Percentiles rank a stretch among this genome's conserved stretches.
Evolutionary conservation across 1,140 invertebrate species (phyloP).

Genomic region (Drosophila subpulchrella): DNA sequence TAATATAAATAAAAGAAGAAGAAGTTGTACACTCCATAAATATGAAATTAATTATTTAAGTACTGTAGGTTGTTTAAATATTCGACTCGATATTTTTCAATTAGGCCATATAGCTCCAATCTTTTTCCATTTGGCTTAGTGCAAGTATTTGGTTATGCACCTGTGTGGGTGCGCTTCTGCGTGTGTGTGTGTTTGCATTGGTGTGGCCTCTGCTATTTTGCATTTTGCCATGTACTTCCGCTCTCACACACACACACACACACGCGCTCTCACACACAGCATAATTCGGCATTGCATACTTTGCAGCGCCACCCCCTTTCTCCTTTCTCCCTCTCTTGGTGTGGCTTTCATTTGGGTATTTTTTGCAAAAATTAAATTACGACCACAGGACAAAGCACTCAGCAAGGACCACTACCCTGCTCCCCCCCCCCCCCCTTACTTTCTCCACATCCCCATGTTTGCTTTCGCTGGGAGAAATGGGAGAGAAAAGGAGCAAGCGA

Average conservation of each 20-base stretch:
- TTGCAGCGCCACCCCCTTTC: constrained; percentile 38
- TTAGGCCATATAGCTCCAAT: not conserved
- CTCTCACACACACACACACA: constrained; percentile 12
- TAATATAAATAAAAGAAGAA: too few species aligned
- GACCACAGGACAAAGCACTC: constrained; percentile 53
- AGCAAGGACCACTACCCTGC: constrained; percentile 8
- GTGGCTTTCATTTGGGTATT: constrained; percentile 14
- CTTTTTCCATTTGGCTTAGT: constrained; percentile 14
- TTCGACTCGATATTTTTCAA: not conserved
- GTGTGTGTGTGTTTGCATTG: constrained; percentile 8
- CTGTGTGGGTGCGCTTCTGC: not conserved
- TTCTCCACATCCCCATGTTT: constrained; percentile 14
- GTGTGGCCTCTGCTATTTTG: constrained; percentile 36
- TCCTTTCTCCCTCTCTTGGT: not conserved
- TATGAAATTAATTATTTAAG: too few species aligned
- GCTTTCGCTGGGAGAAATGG: constrained; percentile 44
- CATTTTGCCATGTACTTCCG: constrained; percentile 41
- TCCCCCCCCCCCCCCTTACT: not conserved
- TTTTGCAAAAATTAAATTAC: constrained; percentile 70
- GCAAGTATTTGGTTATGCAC: constrained; percentile 32
- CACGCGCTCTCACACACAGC: constrained; percentile 35
- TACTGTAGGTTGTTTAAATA: not conserved
- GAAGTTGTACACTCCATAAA: too few species aligned
- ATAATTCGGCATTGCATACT: constrained; percentile 77
- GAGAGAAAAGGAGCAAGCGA: not conserved